Conservation (phyloP, 2,888 invertebrate species). For the Drosophila yooni region DNA sequence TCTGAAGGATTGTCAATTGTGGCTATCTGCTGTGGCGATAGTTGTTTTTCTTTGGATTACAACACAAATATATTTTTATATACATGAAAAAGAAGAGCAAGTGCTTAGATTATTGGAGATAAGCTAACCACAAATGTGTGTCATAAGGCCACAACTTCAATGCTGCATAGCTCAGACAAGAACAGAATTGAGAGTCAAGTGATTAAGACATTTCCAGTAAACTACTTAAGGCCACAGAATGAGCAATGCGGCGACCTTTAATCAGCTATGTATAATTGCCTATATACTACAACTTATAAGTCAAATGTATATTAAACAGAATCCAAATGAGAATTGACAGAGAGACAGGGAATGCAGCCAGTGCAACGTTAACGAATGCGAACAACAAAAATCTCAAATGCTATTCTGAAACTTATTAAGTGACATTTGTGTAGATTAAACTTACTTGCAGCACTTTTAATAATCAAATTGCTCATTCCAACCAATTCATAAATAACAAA, state of each 20-base stretch:
- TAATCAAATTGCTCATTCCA: background rate
- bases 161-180: slow-evolving; percentile 61
- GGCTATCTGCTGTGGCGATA: slow-evolving; percentile 36
- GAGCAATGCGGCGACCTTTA: background rate
- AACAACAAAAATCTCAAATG: background rate
- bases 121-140: slow-evolving; percentile 76
- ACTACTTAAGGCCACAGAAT: background rate
- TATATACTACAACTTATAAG: background rate
- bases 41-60: background rate
- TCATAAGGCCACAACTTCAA: slow-evolving; percentile 81
- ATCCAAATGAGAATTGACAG: background rate
- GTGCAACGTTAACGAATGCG: background rate
- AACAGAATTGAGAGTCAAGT: slow-evolving; percentile 28
- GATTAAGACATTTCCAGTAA: slow-evolving; percentile 26
- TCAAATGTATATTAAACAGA: too few species aligned
- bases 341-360: background rate
- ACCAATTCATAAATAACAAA: slow-evolving; percentile 12
- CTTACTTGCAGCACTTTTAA: background rate
- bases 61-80: background rate
- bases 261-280: background rate
- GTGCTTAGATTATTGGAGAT: slow-evolving; percentile 51
- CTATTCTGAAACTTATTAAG: background rate
- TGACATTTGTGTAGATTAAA: background rate
- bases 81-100: slow-evolving; percentile 7
- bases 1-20: slow-evolving; percentile 25